These are phyloP conservation scores for Cinclus mexicanus DNA, from an alignment of 2,113 vertebrate species.

Conservation along the genomic window DNA sequence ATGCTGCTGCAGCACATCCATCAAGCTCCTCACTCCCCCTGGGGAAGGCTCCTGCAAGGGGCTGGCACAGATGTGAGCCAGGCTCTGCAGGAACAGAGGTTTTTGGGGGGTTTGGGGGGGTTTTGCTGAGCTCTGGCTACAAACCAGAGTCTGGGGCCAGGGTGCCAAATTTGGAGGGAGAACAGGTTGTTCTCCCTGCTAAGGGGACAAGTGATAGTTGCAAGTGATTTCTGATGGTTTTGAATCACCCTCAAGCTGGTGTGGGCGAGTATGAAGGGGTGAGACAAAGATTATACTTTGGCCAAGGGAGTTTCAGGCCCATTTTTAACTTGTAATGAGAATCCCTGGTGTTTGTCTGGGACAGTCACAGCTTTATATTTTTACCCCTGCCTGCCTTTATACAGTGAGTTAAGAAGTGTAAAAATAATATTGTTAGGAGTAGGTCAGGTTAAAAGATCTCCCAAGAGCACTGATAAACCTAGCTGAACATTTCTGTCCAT, in stretches of 20 bases:
- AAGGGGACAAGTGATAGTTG: background rate
- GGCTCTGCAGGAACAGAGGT: background rate
- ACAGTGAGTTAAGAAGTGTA: background rate
- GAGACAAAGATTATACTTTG: background rate
- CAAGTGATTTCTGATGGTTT: background rate
- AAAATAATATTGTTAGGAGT: background rate
- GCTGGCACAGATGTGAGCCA: background rate
- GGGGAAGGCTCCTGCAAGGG: background rate
- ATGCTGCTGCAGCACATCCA: slow-evolving; percentile 21
- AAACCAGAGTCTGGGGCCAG: background rate
- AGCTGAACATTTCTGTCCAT: background rate
- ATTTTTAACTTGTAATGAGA: background rate
- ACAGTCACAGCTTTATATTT: background rate
- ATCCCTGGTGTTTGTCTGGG: background rate
- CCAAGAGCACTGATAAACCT: background rate
- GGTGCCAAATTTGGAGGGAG: background rate
- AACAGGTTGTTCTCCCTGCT: background rate
- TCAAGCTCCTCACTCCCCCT: background rate
- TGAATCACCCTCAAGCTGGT: background rate
- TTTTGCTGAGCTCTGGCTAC: background rate
- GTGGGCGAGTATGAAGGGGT: fast-evolving
- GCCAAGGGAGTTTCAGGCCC: background rate
- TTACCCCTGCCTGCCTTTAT: background rate
- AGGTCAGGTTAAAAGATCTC: background rate
- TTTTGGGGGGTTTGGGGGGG: background rate